Conservation (phyloP, 2,888 invertebrate genomes). For the Polydesmus complanatus region DNA sequence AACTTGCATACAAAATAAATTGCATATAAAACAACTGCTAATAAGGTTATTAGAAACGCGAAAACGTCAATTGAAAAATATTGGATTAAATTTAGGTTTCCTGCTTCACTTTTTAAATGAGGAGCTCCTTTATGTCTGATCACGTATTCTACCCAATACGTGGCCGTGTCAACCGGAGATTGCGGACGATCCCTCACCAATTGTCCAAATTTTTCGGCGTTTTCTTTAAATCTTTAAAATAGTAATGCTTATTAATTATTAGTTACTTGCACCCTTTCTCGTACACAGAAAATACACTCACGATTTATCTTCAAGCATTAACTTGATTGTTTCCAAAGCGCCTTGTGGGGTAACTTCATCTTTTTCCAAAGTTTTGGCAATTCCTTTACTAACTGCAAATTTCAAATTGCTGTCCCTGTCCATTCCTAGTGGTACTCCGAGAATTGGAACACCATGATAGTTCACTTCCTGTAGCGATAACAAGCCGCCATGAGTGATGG, state of each 20-base stretch:
- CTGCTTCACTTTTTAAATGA: conserved; percentile 3
- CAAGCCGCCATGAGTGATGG: conserved; percentile 13
- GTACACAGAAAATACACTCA: background rate
- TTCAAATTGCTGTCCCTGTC: conserved; percentile 6
- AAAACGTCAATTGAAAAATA: conserved; percentile 3
- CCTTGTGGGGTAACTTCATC: conserved; percentile 2
- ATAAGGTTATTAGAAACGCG: background rate
- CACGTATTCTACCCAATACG: conserved; percentile 13
- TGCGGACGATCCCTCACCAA: conserved; percentile 9
- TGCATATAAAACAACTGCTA: too few relatives aligned
- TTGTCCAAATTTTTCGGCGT: background rate
- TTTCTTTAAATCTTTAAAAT: conserved; percentile 4
- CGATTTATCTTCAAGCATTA: background rate
- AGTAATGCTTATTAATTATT: background rate
- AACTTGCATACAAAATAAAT: too few relatives aligned
- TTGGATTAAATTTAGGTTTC: conserved; percentile 4
- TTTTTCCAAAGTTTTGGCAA: conserved; percentile 5
- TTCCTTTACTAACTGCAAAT: conserved; percentile 3
- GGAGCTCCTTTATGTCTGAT: conserved; percentile 11
- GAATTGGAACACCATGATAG: conserved; percentile 13
- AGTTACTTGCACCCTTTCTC: background rate
- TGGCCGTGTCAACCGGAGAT: background rate
- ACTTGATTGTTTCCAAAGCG: conserved; percentile 3
- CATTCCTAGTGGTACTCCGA: conserved; percentile 10
- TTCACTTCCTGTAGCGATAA: conserved; percentile 5